Percentiles rank a stretch among this genome's conserved stretches.
Evolutionary conservation across 2,797 vertebrate species (phyloP).

Genomic region (Sebastes iracundus): DNA sequence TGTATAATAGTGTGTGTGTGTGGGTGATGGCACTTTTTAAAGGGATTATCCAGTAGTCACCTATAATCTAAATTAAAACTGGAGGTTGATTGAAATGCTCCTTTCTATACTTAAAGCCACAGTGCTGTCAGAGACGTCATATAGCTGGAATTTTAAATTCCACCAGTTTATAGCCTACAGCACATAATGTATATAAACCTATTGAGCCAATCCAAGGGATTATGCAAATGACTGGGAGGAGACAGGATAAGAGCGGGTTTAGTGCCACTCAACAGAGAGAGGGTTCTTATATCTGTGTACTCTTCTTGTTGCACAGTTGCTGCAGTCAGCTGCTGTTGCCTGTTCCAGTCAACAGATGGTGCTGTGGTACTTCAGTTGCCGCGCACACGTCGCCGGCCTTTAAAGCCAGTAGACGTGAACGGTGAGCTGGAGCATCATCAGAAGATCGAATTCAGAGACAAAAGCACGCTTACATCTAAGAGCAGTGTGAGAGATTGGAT

Average conservation of each 20-base stretch:
- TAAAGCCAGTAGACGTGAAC: slow-evolving; percentile 7
- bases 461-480: slow-evolving; percentile 40
- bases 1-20: neutral
- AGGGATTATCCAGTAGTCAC: neutral
- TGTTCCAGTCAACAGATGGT: slow-evolving; percentile 65
- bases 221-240: slow-evolving; percentile 28
- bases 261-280: slow-evolving; percentile 13
- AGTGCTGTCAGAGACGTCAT: neutral
- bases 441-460: slow-evolving; percentile 65
- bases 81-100: neutral
- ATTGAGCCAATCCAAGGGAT: slow-evolving; percentile 25
- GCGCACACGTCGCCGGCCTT: neutral
- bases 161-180: neutral
- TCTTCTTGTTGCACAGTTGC: neutral
- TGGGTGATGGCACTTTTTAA: neutral
- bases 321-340: slow-evolving; percentile 2
- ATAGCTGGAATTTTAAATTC: slow-evolving; percentile 4
- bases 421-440: slow-evolving; percentile 28
- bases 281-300: neutral
- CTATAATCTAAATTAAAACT: neutral
- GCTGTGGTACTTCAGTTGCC: slow-evolving; percentile 68
- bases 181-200: slow-evolving; percentile 31
- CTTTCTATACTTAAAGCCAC: neutral
- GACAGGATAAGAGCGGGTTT: slow-evolving; percentile 12
- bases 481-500: slow-evolving; percentile 41